Percentiles rank a stretch among this genome's conserved stretches.
Conservation (phyloP, 2,797 vertebrate species). For the Bovichtus diacanthus region DNA sequence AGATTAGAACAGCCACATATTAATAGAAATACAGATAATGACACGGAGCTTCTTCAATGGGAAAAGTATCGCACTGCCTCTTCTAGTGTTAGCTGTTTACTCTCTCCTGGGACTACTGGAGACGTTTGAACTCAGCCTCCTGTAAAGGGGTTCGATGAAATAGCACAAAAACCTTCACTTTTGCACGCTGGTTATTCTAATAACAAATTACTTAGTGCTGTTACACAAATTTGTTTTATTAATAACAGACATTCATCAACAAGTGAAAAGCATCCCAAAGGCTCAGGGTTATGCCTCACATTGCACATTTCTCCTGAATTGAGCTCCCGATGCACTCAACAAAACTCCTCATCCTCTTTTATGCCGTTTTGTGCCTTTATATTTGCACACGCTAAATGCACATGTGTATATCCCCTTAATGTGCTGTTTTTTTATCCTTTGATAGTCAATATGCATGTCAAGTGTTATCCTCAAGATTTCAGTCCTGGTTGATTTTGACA, state of each 20-base stretch:
- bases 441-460: not conserved
- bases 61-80: slow-evolving; percentile 3
- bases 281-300: slow-evolving; percentile 16
- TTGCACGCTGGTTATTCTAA: slow-evolving; percentile 29
- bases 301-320: not conserved
- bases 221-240: slow-evolving; percentile 35
- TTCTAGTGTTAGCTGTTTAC: slow-evolving; percentile 26
- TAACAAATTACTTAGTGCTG: slow-evolving; percentile 11
- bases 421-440: not conserved
- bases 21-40: slow-evolving; percentile 47
- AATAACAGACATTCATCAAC: slow-evolving; percentile 42
- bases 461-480: not conserved
- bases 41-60: slow-evolving; percentile 17
- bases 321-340: not conserved
- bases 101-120: slow-evolving; percentile 23
- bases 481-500: not conserved
- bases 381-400: slow-evolving; percentile 14
- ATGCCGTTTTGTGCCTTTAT: not conserved
- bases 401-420: not conserved
- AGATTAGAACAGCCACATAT: slow-evolving; percentile 38
- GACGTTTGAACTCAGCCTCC: slow-evolving; percentile 40
- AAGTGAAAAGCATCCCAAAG: slow-evolving; percentile 28
- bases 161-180: slow-evolving; percentile 24
- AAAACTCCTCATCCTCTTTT: not conserved
- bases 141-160: slow-evolving; percentile 36